Conservation (phyloP, 2,797 vertebrate species). For the Enteromius trimaculatus region DNA sequence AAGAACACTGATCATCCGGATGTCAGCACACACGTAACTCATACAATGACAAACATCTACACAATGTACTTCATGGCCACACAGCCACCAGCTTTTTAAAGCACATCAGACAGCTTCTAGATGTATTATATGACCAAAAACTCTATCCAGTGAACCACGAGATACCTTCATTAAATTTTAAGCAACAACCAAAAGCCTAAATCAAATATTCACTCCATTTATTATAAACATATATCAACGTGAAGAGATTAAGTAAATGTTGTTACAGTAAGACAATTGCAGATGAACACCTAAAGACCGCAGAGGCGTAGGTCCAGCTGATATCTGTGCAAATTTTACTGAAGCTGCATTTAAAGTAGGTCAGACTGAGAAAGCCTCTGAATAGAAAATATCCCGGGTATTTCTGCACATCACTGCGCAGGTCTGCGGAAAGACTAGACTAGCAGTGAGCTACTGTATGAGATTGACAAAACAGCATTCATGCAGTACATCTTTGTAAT, state of each 20-base stretch:
- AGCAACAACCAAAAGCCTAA: neutral
- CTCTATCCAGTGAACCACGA: neutral
- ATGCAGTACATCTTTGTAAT: neutral
- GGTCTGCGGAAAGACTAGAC: neutral
- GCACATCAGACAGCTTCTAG: neutral
- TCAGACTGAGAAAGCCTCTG: constrained; percentile 43
- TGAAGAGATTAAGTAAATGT: neutral
- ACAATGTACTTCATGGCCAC: neutral
- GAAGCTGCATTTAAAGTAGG: constrained; percentile 49
- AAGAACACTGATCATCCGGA: constrained; percentile 14
- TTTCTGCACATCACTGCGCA: constrained; percentile 9
- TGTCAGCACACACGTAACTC: neutral
- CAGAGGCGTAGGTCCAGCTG: constrained; percentile 31
- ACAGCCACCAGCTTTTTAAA: neutral
- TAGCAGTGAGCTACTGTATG: neutral
- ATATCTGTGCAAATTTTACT: constrained; percentile 29
- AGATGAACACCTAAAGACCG: constrained; percentile 9
- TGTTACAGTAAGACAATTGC: neutral
- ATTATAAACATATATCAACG: neutral
- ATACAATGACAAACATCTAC: neutral
- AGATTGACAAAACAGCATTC: neutral
- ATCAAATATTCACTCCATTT: neutral
- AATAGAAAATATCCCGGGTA: constrained; percentile 40
- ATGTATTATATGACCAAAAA: neutral
- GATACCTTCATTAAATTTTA: neutral